phyloP scores from a whole-genome alignment of 2,797 vertebrate species.

The Gymnothorax javanicus region DNA sequence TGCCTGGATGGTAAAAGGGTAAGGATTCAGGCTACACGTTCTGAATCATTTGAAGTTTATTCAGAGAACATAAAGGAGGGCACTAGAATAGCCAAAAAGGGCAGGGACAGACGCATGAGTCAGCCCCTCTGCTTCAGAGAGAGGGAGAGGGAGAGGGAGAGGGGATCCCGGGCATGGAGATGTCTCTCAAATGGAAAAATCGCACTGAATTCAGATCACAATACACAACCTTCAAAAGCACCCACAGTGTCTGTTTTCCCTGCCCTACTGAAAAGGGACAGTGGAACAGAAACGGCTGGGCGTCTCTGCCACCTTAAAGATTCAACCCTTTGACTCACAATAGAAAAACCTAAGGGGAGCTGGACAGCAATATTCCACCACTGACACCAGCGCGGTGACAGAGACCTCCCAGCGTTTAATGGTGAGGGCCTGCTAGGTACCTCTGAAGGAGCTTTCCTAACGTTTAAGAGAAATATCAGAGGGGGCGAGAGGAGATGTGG shows the following conservation, averaged over 20 bases:
- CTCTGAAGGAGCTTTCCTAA: slow-evolving; percentile 31
- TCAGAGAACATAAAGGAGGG: neutral
- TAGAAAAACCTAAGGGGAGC: neutral
- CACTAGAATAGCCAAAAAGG: neutral
- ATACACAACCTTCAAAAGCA: neutral
- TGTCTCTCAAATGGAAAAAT: slow-evolving; percentile 1
- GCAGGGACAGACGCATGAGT: neutral
- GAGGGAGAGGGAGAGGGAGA: neutral
- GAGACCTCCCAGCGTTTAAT: slow-evolving; percentile 15
- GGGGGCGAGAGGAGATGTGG: slow-evolving; percentile 44
- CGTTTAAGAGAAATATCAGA: slow-evolving; percentile 49
- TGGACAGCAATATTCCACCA: neutral
- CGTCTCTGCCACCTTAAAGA: neutral
- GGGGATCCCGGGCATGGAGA: neutral
- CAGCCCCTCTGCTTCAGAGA: neutral
- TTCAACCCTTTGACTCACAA: neutral
- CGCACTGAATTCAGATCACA: neutral
- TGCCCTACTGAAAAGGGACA: neutral
- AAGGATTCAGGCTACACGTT: neutral
- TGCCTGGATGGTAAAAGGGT: neutral
- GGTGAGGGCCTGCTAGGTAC: neutral
- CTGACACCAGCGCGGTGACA: neutral
- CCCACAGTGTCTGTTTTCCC: neutral
- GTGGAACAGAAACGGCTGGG: neutral
- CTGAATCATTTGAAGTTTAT: slow-evolving; percentile 4